Evolutionary conservation across 2,797 vertebrate genomes (phyloP).

Genomic region (Lateolabrax maculatus): DNA sequence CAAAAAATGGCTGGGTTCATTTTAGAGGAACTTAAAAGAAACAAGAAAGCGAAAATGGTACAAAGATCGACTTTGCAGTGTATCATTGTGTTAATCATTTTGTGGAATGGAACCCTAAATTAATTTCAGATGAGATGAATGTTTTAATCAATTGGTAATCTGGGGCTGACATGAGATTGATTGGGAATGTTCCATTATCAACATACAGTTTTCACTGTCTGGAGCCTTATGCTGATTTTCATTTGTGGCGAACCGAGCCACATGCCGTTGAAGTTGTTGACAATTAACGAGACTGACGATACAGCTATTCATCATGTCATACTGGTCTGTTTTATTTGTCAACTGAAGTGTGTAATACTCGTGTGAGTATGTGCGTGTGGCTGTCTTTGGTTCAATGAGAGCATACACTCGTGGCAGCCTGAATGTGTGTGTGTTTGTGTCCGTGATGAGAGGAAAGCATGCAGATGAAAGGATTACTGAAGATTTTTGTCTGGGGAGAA

Average conservation of each 20-base stretch:
- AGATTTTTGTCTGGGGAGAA: slow-evolving; percentile 36
- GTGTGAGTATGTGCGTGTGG: slow-evolving; percentile 4
- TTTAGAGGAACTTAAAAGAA: slow-evolving; percentile 20
- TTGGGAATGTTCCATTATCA: slow-evolving; percentile 72
- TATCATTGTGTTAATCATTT: slow-evolving; percentile 64
- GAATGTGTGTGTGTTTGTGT: slow-evolving; percentile 24
- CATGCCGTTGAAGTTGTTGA: slow-evolving; percentile 55
- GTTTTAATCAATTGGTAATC: slow-evolving; percentile 76
- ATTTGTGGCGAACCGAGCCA: slow-evolving; percentile 50
- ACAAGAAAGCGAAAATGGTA: slow-evolving; percentile 8
- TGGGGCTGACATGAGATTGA: slow-evolving; percentile 69
- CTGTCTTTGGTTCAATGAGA: slow-evolving; percentile 19
- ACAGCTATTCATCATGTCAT: slow-evolving; percentile 61
- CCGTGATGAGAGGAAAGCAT: slow-evolving; percentile 37
- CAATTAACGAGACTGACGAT: slow-evolving; percentile 60
- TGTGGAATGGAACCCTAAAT: slow-evolving; percentile 63
- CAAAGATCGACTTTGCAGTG: slow-evolving; percentile 37
- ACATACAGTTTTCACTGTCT: slow-evolving; percentile 67
- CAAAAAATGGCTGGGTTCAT: slow-evolving; percentile 27
- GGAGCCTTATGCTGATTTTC: slow-evolving; percentile 59
- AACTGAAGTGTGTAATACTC: slow-evolving; percentile 14
- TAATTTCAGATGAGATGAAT: slow-evolving; percentile 71
- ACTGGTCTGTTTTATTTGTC: slow-evolving; percentile 51
- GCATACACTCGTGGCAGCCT: slow-evolving; percentile 30
- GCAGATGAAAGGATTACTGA: slow-evolving; percentile 56